phyloP scores from a whole-genome alignment of 2,888 invertebrate species.

The Cabera pusaria region DNA sequence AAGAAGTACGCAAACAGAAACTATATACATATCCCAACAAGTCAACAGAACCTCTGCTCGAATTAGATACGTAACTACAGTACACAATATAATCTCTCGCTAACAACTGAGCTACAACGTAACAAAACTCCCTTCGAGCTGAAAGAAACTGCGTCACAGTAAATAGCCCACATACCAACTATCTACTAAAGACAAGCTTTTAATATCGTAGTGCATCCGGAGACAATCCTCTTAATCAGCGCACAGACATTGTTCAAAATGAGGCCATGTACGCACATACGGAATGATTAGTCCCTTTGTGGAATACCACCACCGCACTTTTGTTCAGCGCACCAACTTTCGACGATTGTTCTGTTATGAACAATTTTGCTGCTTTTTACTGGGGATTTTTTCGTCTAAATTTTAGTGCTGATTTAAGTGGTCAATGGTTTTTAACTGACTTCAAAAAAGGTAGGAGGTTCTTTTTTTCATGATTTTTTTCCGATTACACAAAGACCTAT shows the following conservation, averaged over 20 bases:
- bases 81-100: too few relatives aligned
- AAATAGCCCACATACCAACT: conserved; percentile 10
- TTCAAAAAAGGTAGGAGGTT: too few relatives aligned
- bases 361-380: conserved; percentile 39
- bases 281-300: conserved; percentile 74
- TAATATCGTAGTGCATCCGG: conserved; percentile 77
- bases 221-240: conserved; percentile 83
- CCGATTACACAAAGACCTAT: too few relatives aligned
- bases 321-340: conserved; percentile 51
- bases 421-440: too few relatives aligned
- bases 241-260: conserved; percentile 77
- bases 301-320: conserved; percentile 56
- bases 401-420: conserved; percentile 7
- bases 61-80: too few relatives aligned
- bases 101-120: too few relatives aligned
- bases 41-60: too few relatives aligned
- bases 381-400: conserved; percentile 18
- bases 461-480: too few relatives aligned
- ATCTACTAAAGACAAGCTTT: conserved; percentile 66
- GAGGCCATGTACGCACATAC: conserved; percentile 76
- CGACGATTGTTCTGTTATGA: conserved; percentile 46
- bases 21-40: too few relatives aligned
- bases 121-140: too few relatives aligned
- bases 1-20: too few relatives aligned
- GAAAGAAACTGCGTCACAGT: conserved; percentile 6